Evolutionary conservation across 2,113 vertebrate species (phyloP), one percentile per base, ranked within the genome.

Genomic region (Reinhardtius hippoglossoides): DNA sequence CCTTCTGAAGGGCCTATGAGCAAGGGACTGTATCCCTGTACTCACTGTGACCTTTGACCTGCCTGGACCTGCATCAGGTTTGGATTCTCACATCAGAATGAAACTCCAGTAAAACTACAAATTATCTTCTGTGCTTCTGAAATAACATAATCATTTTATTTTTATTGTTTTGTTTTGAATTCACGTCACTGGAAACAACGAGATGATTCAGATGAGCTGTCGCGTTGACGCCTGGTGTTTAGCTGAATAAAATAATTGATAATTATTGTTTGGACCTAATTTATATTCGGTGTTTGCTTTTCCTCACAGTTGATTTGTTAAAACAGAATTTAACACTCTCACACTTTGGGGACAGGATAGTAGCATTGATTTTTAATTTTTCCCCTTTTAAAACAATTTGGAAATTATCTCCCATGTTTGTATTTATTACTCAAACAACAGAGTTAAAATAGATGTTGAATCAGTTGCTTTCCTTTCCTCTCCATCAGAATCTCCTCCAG

Each of bases 381-480:
- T 2, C 1, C 6, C 1, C 6, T 18, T 31, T 50, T 50, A 50
- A 50, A 50, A 50, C 40, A 12, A 42, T 42, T 42, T n/a, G n/a
- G 40, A 16, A 16, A 50, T 50, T 5, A 6, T 18, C 46, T 50
- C 46, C 18, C 15, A 50, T 50, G 16, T 16, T 18, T 50, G 16
- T 4, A 50, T 50, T 15, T 50, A 50, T 50, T 18, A 20, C 5
- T 50, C 5, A 50, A 18, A 50, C 4, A 50, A 42, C 10, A 18
- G 16, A 50, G 46, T 50, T 50, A 6, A 16, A 50, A 20, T 50
- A 20, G 15, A 50, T 20, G 46, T 50, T 5, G 18, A 2, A 20
- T 50, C 16, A 50, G 46, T 9, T 13, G 46, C 48, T 80, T 72
- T 84, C 61, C 74, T 60, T 23, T 48, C 20, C 37, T 35, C 20